Conservation (phyloP, 37 sponge, comb jelly and placozoan genomes). For the Aplysina aerophoba region DNA sequence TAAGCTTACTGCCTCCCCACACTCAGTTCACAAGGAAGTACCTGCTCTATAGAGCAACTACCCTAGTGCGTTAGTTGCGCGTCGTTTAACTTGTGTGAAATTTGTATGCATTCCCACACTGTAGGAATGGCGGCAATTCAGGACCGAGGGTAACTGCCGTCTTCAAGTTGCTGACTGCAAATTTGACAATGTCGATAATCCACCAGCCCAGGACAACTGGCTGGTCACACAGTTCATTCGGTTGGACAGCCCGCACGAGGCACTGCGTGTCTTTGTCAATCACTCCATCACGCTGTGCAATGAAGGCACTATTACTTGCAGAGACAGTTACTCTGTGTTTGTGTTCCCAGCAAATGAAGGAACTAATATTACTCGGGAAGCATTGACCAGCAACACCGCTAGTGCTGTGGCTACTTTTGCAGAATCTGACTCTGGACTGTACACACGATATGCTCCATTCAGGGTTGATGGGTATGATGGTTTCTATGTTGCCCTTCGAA, state of each 20-base stretch:
- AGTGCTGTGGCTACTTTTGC: not conserved
- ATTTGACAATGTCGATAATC: not conserved
- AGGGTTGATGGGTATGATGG: not conserved
- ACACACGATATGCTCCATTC: not conserved
- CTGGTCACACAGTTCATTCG: not conserved
- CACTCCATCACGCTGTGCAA: not conserved
- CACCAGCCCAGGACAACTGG: slow-evolving; percentile 8
- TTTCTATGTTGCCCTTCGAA: slow-evolving; percentile 5
- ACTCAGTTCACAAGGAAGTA: too few species aligned
- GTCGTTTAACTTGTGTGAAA: too few species aligned
- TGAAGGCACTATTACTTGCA: not conserved
- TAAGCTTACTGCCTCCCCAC: too few species aligned
- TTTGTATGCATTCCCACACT: too few species aligned
- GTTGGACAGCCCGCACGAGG: not conserved
- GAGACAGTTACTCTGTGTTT: not conserved
- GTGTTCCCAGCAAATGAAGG: slow-evolving; percentile 4
- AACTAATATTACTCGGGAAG: not conserved
- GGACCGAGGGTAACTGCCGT: not conserved
- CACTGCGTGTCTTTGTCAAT: not conserved
- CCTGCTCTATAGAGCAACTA: too few species aligned
- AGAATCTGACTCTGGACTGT: not conserved
- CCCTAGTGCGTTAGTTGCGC: too few species aligned
- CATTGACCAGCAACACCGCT: not conserved
- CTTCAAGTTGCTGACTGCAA: not conserved
- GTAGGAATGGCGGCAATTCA: not conserved